Conservation (phyloP, 2,113 vertebrate species). For the Dolichotis patagonum region DNA sequence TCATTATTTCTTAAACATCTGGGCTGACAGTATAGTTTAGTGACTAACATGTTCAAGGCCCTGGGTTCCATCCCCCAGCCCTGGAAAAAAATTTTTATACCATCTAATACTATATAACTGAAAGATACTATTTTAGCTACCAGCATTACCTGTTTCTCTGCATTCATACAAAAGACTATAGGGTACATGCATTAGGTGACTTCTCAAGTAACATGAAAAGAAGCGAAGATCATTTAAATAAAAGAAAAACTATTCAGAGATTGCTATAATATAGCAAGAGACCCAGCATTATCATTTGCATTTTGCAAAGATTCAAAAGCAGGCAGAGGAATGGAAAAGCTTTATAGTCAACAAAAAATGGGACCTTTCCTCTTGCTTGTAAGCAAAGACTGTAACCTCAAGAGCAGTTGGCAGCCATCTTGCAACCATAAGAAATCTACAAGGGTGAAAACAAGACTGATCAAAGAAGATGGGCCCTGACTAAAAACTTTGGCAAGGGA, state of each 20-base stretch:
- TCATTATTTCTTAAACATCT: constrained; percentile 33
- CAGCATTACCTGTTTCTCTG: not conserved
- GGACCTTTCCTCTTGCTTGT: not conserved
- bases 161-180: not conserved
- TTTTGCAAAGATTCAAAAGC: not conserved
- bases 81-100: not conserved
- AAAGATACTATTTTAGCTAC: constrained; percentile 34
- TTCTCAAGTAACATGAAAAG: not conserved
- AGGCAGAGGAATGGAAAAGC: not conserved
- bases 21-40: not conserved
- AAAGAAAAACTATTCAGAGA: constrained; percentile 6
- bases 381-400: not conserved
- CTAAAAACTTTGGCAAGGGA: not conserved
- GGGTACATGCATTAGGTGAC: not conserved
- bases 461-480: not conserved
- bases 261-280: not conserved
- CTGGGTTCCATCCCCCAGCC: not conserved
- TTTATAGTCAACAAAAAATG: not conserved
- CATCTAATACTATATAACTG: not conserved
- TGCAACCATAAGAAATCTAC: not conserved
- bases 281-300: not conserved
- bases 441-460: not conserved
- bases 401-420: not conserved
- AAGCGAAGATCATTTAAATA: constrained; percentile 11
- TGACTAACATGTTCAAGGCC: not conserved